Evolutionary conservation across 2,113 vertebrate genomes (phyloP), one percentile per base, ranked within the genome.

Genomic region (Pterocles gutturalis): DNA sequence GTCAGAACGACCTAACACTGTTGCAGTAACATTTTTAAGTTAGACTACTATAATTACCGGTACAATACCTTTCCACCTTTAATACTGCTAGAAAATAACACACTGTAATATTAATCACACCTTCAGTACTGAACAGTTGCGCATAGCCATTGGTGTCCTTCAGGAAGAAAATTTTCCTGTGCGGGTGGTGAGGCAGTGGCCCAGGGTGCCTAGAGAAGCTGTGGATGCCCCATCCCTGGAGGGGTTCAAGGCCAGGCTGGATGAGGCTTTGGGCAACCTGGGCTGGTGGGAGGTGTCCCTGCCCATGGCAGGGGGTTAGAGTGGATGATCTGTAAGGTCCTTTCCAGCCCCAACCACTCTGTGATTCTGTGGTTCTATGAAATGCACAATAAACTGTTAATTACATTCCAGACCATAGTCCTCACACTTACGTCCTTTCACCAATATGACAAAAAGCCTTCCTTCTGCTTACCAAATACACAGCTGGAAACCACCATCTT

Each of bases 1-100:
- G 96, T 96, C 95, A 93, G 73, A 95, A 82, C 12, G 93, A 98
- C 97, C 97, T 77, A 77, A 83, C 43, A 33, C 69, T 85, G 22
- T 38, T 92, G 53, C 7, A 0, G 64, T 95, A 94, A 91, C 41
- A 71, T 78, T 88, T 92, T 95, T 83, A 71, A 89, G 58, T 82
- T 57, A 10, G 66, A 34, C 9, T 4, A 70, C 5, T 33, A 83
- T 94, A 95, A 97, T 97, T 93, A 86, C 67, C 96, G 93, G 91
- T 94, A 81, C 9, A 61, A n/a, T 19, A 61, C 55, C 66, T 93
- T 96, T 88, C 84, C 57, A 92, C 64, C 66, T 87, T 77, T 61
- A 62, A 76, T 18, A 65, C 51, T 9, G 33, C 80, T 31, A 83
- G 54, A 90, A 84, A 96, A 92, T 66, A 69, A n/a, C 28, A 58